Evolutionary conservation across 2,888 invertebrate genomes (phyloP), one percentile per base, ranked within the genome.

Genomic region (Ligdia adustata): DNA sequence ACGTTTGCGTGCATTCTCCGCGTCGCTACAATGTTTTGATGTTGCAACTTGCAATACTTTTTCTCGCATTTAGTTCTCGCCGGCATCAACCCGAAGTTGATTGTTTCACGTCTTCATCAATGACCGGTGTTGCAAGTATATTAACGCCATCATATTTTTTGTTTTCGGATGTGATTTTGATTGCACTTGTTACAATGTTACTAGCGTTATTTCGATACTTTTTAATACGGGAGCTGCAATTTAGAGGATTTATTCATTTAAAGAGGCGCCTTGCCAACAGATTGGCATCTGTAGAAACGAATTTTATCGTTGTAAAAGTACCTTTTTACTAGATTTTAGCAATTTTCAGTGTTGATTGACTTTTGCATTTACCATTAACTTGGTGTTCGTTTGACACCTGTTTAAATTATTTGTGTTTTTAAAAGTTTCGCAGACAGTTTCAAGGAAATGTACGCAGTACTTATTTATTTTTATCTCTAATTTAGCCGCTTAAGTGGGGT

Each of bases 1-100:
- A 60, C 59, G 66, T 61, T 65, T 46, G 54, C 58, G 58, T 62
- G 72, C 71, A 72, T 79, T 72, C 66, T 60, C 60, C 52, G 55
- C 59, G 62, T 65, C 18, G 66, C 64, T 67, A 60, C 57, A 53
- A 51, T 52, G 56, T 55, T 56, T 60, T 52, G 50, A 52, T 58
- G 43, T 48, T 35, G 39, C 50, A 56, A 53, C 18, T 16, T 37
- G 34, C 33, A 46, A 34, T 42, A 56, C 40, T 54, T 65, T 61
- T 62, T 60, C 44, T 31, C 49, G 41, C 33, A 37, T 55, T 47
- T 37, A 12, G 43, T 20, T 45, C 12, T 34, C 28, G 24, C 18
- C 27, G 20, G 35, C 33, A 18, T 38, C 29, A 24, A 31, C 39
- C 20, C 29, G 11, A 11, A 31, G 11, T 45, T 29, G 27, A 51